A percentile compares a stretch with the other conserved stretches of the same genome.
These are phyloP conservation scores for Callimorpha dominula DNA, from an alignment of 2,888 invertebrate species.

Conservation along the genomic window DNA sequence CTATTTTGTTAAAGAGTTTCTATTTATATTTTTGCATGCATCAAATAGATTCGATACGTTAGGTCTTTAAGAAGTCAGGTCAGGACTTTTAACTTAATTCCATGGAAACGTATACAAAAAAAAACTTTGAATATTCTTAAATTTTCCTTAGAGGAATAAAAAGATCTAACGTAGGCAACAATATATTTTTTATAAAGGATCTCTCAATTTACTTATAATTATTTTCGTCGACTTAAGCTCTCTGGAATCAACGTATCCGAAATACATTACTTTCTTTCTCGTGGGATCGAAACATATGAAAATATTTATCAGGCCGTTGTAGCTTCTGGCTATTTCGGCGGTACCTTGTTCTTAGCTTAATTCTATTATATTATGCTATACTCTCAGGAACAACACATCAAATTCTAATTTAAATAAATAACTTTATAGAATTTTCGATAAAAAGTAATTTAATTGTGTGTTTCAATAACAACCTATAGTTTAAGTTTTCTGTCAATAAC, in stretches of 20 bases:
- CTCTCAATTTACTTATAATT: background rate
- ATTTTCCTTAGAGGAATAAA: background rate
- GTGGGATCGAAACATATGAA: conserved; percentile 4
- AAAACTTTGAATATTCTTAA: background rate
- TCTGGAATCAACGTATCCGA: background rate
- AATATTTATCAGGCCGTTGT: background rate
- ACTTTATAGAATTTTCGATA: too few species aligned
- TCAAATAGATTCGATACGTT: too few species aligned
- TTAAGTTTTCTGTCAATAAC: background rate
- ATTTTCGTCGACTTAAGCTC: background rate
- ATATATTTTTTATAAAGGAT: background rate
- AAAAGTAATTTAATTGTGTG: background rate
- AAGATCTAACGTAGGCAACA: background rate
- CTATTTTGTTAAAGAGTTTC: too few species aligned
- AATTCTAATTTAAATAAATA: background rate
- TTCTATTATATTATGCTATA: background rate
- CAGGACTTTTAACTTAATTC: too few species aligned
- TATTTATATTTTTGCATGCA: too few species aligned
- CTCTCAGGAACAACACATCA: background rate
- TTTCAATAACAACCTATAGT: background rate
- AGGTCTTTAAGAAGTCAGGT: too few species aligned
- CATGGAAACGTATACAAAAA: background rate
- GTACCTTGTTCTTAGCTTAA: background rate
- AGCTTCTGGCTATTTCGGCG: background rate
- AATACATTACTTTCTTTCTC: conserved; percentile 8